Evolutionary conservation across 2,888 invertebrate genomes (phyloP).

Genomic region (Lithodes maja): DNA sequence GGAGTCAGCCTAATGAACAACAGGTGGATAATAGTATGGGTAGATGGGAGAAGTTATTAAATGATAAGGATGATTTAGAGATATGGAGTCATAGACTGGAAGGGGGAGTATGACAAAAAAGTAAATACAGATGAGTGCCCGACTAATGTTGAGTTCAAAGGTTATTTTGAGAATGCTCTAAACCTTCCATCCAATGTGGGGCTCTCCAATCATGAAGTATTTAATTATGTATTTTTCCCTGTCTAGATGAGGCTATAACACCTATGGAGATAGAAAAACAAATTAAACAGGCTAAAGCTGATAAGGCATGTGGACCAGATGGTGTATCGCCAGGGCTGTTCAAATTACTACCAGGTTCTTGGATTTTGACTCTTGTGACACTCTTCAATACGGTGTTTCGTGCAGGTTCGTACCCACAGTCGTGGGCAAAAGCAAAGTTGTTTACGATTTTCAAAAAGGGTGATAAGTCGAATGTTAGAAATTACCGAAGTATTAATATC

Average conservation of each 20-base stretch:
- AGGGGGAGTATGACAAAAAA: background rate
- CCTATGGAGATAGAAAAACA: background rate
- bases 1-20: background rate
- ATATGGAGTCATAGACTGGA: no score
- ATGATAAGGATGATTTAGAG: no score
- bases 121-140: background rate
- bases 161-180: background rate
- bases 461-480: background rate
- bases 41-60: no score
- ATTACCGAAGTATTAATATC: constrained; percentile 2
- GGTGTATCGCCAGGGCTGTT: background rate
- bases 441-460: background rate
- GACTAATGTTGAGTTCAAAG: constrained; percentile 1
- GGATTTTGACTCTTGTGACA: background rate
- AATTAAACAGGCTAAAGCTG: background rate
- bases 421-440: background rate
- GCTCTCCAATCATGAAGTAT: background rate
- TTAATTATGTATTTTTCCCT: background rate
- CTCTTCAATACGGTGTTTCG: background rate
- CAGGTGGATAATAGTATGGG: background rate
- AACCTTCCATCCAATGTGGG: constrained; percentile 8
- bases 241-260: background rate
- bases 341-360: background rate
- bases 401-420: background rate
- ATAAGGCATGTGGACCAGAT: constrained; percentile 15